Evolutionary conservation across 2,888 invertebrate genomes (phyloP), one percentile per base, ranked within the genome.

Genomic region (Mimas tiliae): DNA sequence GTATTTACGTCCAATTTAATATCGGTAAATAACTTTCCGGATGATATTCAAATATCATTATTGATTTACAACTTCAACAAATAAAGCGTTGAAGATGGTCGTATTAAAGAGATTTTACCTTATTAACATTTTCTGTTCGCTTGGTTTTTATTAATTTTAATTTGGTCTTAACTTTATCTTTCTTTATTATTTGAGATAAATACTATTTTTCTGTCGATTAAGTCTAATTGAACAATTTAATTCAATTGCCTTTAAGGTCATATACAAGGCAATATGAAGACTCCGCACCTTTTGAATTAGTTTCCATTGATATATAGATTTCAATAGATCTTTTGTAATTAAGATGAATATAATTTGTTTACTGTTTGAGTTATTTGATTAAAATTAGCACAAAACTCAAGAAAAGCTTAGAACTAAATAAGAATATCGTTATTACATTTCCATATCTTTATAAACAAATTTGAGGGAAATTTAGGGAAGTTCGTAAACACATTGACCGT

Each of bases 31-130:
- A 79, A 74, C 69, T 77, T 78, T 72, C 72, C 58, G 42, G 76
- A 74, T 76, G 72, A 74, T 78, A 80, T 77, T 70, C 70, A 72
- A 79, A 79, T 77, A 75, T 78, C 69, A 72, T 78, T 79, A 78
- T 79, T 81, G 78, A 75, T 77, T 74, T 73, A 73, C 68, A 58
- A 42, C 42, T 58, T 58, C 58, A 58, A 58, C 58, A 38, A 78
- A 78, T 42, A 42, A 42, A 19, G 58, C 42, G 58, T 38, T 53
- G 19, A 58, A 58, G 42, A 42, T 58, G 42, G 6, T 52, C 38
- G 16, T 34, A 55, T 33, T 14, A 48, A n/a, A 45, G 51, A 50
- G 51, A 51, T 62, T 42, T 50, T 50, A 50, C 19, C 8, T 19
- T 19, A 50, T 19, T 62, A 58, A 38, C 19, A 38, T 58, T 16